These are phyloP conservation scores for Vandiemenella viatica DNA, from an alignment of 2,888 invertebrate genomes.

Conservation along the genomic window DNA sequence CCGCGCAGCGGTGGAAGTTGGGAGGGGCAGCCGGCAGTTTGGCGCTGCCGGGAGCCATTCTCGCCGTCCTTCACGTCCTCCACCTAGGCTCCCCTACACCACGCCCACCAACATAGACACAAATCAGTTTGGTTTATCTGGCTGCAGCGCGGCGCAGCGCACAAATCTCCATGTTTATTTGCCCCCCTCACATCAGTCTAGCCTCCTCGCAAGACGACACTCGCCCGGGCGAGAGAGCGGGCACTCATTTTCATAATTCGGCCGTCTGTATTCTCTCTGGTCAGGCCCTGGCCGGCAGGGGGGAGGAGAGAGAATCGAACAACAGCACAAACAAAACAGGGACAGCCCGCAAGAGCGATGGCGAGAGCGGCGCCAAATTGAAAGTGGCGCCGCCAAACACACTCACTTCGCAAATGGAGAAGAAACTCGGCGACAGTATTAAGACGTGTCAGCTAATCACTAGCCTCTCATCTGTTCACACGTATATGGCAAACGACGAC, in stretches of 20 bases:
- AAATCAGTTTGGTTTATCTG: neutral
- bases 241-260: conserved; percentile 41
- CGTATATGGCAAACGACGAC: too few species aligned
- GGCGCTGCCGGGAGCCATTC: neutral
- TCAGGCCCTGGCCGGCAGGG: conserved; percentile 17
- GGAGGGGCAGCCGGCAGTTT: too few species aligned
- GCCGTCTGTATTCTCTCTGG: conserved; percentile 41
- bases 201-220: neutral
- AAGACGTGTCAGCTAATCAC: too few species aligned
- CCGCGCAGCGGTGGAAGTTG: too few species aligned
- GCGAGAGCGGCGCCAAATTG: neutral
- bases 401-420: too few species aligned
- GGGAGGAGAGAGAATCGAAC: conserved; percentile 9
- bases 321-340: conserved; percentile 15
- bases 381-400: too few species aligned
- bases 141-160: neutral
- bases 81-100: neutral
- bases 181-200: neutral
- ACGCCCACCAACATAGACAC: neutral
- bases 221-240: neutral
- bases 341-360: conserved; percentile 3
- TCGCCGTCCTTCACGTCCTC: neutral
- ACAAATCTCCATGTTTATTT: neutral
- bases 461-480: too few species aligned
- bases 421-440: too few species aligned